Conservation (phyloP, 2,888 invertebrate species). For the Sympetrum striolatum region DNA sequence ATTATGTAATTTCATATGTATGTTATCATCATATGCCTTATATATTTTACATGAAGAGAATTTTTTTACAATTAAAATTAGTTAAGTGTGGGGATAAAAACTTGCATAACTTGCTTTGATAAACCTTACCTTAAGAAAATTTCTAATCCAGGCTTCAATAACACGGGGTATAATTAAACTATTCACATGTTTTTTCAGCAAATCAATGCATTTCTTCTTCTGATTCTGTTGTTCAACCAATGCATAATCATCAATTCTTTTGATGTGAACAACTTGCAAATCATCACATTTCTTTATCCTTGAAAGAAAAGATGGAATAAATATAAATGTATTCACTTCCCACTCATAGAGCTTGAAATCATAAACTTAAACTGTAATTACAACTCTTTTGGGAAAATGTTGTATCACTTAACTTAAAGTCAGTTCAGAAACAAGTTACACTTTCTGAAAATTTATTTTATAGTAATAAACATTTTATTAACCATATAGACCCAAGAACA, state of each 20-base stretch:
- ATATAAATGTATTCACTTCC: no score
- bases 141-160: constrained; percentile 1
- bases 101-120: neutral
- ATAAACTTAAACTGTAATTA: no score
- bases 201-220: neutral
- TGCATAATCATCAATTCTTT: neutral
- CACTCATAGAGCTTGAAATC: no score
- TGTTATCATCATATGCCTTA: neutral
- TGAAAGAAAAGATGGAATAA: neutral
- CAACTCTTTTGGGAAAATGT: no score
- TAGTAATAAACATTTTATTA: no score
- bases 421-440: no score
- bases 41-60: no score
- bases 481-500: no score
- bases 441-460: no score
- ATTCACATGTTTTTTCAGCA: neutral
- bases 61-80: no score
- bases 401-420: no score
- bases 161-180: neutral
- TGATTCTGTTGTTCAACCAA: neutral
- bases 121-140: neutral
- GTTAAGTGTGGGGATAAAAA: no score
- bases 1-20: neutral
- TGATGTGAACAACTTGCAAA: neutral
- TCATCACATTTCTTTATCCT: neutral